Evolutionary conservation across 2,797 vertebrate genomes (phyloP), one percentile per base, ranked within the genome.

Genomic region (Acrossocheilus wenchowensis): DNA sequence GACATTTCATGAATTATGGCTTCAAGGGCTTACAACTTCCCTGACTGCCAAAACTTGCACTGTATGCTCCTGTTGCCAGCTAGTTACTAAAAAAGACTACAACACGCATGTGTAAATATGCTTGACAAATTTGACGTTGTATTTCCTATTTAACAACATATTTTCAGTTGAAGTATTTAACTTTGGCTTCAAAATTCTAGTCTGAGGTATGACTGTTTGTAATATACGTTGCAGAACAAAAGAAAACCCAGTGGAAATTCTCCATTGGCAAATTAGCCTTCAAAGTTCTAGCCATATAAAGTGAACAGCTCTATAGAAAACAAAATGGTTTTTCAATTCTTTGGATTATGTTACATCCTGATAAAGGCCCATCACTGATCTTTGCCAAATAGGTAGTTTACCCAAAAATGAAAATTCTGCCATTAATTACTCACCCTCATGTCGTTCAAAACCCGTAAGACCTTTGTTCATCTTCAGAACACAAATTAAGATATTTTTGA

Each of bases 211-310:
- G 17, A 48, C n/a, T 23, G 39, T 26, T 45, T 79, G 78, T 34
- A 30, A 43, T 43, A 30, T 45, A 64, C 10, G 0, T 21, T 30
- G 62, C 17, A 50, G 9, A 50, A n/a, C 17, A 34, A 68, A 68
- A 23, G 3, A 81, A 81, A 81, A 68, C 79, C 62, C 60, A 81
- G 10, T 68, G 17, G 79, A 81, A 81, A 66, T 48, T 50, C 19
- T 9, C 26, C 19, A 68, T 10, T 36, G 19, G 11, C 17, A 41
- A 79, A 79, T 45, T 79, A 34, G 41, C 41, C 2, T 43, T 48
- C 75, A 43, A 21, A n/a, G 7, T n/a, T 26, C 26, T 39, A 50
- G 52, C 3, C 0, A 3, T 60, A 57, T 60, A n/a, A n/a, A 60
- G 15, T 79, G 8, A 43, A 79, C 39, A 66, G 6, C 19, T 36